Evolutionary conservation across 2,113 vertebrate species (phyloP).

Genomic region (Thinocorus orbignyianus): DNA sequence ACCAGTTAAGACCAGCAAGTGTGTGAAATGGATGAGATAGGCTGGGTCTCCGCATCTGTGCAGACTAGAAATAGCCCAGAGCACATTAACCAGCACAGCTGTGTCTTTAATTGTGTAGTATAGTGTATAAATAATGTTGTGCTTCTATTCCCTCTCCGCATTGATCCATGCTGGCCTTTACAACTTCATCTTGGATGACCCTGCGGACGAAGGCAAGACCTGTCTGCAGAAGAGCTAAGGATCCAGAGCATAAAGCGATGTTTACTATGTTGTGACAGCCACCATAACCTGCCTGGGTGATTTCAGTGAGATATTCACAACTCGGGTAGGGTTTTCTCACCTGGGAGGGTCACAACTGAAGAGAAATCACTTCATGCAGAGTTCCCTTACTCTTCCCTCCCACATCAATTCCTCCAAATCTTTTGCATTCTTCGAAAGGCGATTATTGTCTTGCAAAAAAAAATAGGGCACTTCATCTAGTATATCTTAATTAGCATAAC

Average conservation of each 20-base stretch:
- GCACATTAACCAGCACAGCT: neutral
- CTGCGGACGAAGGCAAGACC: neutral
- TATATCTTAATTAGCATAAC: slow-evolving; percentile 67
- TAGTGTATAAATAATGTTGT: neutral
- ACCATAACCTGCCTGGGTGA: rapidly evolving
- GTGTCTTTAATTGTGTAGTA: neutral
- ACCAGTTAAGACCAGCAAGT: neutral
- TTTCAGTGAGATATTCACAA: neutral
- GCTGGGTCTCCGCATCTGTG: neutral
- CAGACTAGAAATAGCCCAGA: neutral
- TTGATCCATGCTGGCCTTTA: slow-evolving; percentile 24
- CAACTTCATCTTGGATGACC: slow-evolving; percentile 2
- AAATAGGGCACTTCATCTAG: neutral
- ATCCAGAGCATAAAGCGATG: neutral
- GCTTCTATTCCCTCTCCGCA: neutral
- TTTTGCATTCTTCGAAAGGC: slow-evolving; percentile 1
- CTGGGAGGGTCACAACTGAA: neutral
- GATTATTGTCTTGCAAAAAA: neutral
- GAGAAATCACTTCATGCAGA: neutral
- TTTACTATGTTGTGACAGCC: neutral
- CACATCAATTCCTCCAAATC: neutral
- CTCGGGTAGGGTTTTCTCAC: neutral
- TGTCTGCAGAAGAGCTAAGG: neutral
- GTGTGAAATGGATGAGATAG: neutral
- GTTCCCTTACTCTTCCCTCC: neutral